Conservation (phyloP, 2,113 vertebrate species). For the Sisor rabdophorus region DNA sequence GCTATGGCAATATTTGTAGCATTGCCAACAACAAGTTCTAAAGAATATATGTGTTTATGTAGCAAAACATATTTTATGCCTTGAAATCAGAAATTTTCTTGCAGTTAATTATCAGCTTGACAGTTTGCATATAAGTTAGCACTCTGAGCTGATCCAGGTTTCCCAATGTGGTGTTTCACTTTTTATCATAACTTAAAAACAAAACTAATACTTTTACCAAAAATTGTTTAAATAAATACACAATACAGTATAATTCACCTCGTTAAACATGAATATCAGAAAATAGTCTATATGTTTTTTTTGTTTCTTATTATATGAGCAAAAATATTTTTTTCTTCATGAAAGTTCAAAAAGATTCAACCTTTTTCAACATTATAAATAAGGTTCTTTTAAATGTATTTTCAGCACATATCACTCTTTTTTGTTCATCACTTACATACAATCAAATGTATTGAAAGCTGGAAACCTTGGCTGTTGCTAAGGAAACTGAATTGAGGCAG, state of each 20-base stretch:
- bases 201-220: constrained; percentile 21
- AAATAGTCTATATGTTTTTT: not conserved
- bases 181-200: not conserved
- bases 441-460: constrained; percentile 43
- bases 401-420: constrained; percentile 15
- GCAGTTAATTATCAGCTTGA: not conserved
- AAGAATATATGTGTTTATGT: not conserved
- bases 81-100: constrained; percentile 5
- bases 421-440: constrained; percentile 34
- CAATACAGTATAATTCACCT: constrained; percentile 37
- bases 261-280: constrained; percentile 30
- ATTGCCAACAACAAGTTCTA: not conserved
- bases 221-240: constrained; percentile 38
- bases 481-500: constrained; percentile 61
- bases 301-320: not conserved
- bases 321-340: not conserved
- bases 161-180: not conserved
- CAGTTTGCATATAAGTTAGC: not conserved
- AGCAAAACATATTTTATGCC: no score
- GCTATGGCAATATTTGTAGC: constrained; percentile 21
- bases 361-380: constrained; percentile 52
- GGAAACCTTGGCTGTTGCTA: constrained; percentile 64
- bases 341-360: constrained; percentile 37
- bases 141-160: not conserved
- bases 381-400: constrained; percentile 53